Base-by-base conservation (phyloP, 2,888 invertebrate genomes). In the Eupithecia exiguata region DNA sequence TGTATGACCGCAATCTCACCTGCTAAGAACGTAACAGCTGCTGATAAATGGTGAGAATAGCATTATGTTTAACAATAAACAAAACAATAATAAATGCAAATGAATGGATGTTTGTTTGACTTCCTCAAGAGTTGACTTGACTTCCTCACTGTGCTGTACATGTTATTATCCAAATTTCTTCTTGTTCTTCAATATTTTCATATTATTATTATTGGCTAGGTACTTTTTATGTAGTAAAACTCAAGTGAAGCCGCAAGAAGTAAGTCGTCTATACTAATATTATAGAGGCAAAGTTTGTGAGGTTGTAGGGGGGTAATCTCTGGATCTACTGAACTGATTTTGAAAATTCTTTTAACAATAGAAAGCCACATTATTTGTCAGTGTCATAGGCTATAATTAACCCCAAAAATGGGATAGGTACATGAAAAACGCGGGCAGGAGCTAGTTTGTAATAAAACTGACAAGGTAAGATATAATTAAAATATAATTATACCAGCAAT, bases 401-500 rank as follows among this genome's bases (percentile, higher is more conserved):
- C 35, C 35, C 5, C 35, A 35, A 35, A 35, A 35, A n/a, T n/a
- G n/a, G n/a, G n/a, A n/a, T n/a, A n/a, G n/a, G n/a, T n/a, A n/a
- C n/a, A n/a, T n/a, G n/a, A n/a, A 43, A 46, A 46, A 16, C 46
- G 18, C 18, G 46, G 18, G 46, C 18, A 18, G 61, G 35, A n/a
- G 0, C 1, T 65, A 58, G 63, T 36, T 65, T 38, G 5, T 38
- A 9, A 65, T 63, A 10, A 38, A 36, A 36, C 35, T 35, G 18
- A 62, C 18, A 18, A 9, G 16, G 1, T 61, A 35, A 6, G 25
- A 35, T 35, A 38, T 9, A 65, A 65, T n/a, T 36, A 65, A 65
- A 38, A 65, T 62, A 30, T 12, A 63, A 63, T 49, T n/a, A 49
- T 12, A 21, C 21, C 4, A 21, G 21, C 25, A 58, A 21, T 77